A percentile compares a stretch with the other conserved stretches of the same genome.
phyloP scores from a whole-genome alignment of 2,888 invertebrate species.

The Allophyes oxyacanthae region DNA sequence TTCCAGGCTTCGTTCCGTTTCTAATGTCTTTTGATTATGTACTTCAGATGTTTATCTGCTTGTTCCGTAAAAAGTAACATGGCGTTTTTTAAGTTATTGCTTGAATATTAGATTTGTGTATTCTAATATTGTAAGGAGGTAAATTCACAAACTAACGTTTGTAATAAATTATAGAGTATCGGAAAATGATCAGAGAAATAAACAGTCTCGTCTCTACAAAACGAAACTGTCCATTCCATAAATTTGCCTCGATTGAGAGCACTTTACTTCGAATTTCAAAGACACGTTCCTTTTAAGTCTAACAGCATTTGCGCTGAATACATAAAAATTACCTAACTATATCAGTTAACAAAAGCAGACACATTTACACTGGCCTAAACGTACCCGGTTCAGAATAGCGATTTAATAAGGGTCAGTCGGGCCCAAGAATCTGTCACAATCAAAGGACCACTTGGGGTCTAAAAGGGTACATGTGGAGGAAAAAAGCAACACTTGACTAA shows the following conservation, averaged over 20 bases:
- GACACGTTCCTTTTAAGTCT: constrained; percentile 9
- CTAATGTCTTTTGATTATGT: constrained; percentile 42
- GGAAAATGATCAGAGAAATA: not conserved
- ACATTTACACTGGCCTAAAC: constrained; percentile 22
- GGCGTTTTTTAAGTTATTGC: too few relatives aligned
- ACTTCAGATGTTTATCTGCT: constrained; percentile 13
- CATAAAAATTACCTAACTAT: constrained; percentile 19
- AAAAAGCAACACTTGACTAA: constrained; percentile 68
- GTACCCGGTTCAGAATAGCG: constrained; percentile 23
- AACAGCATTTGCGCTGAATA: constrained; percentile 6
- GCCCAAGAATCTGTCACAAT: constrained; percentile 66
- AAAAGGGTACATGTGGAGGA: constrained; percentile 60
- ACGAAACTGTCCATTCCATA: constrained; percentile 1
- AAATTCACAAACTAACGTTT: too few relatives aligned
- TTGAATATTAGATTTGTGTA: too few relatives aligned
- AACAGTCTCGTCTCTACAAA: not conserved
- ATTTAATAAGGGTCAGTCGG: constrained; percentile 48
- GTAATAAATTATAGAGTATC: too few relatives aligned
- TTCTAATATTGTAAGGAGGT: too few relatives aligned
- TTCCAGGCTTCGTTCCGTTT: constrained; percentile 23
- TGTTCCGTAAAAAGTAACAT: not conserved
- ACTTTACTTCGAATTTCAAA: constrained; percentile 8
- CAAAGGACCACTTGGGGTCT: constrained; percentile 63
- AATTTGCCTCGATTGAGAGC: constrained; percentile 14
- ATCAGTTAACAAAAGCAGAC: constrained; percentile 27